Base-by-base conservation (phyloP, 2,113 vertebrate species). In the Orcinus orca region DNA sequence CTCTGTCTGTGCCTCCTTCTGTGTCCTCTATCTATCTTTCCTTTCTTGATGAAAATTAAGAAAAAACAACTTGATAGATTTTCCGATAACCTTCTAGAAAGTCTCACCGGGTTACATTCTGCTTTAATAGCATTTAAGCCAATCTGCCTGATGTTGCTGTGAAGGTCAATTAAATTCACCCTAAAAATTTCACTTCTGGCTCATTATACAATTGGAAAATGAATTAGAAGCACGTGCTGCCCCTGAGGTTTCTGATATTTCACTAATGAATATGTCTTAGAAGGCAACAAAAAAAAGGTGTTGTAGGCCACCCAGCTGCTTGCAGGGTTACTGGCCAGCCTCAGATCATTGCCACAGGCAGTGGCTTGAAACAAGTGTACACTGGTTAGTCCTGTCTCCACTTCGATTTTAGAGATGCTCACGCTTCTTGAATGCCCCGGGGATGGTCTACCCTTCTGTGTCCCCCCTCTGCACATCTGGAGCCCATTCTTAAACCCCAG, bases 101-200 rank as follows among this genome's bases (percentile, higher is more conserved):
- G 96, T 98, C 98, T 98, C 98, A 95, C 98, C 65, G 98, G 98
- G 98, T 98, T 99, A 94, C 96, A 97, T 98, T 98, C 95, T 33
- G 96, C 98, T 98, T 98, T 98, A 98, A 99, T 98, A 98, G 98
- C 98, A 98, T 99, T 98, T 96, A 98, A 98, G 98, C 98, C 98
- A 98, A 98, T 98, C 98, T 98, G 98, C 98, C 98, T 98, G 98
- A 98, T 98, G 98, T 98, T 98, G 97, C 98, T 98, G 97, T 98
- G 98, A 99, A 99, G 98, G 99, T 99, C 98, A 99, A 99, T 99
- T 99, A 98, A 98, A 99, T 99, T 99, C 98, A 99, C 98, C 98
- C 99, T 98, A 99, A 99, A 99, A 98, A 98, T 98, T 98, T 98
- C 98, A 98, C 98, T 99, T 97, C 97, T 98, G 98, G 98, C 98